A percentile compares a stretch with the other conserved stretches of the same genome.
phyloP scores from a whole-genome alignment of 2,797 vertebrate species.

The Hipposideros larvatus region DNA sequence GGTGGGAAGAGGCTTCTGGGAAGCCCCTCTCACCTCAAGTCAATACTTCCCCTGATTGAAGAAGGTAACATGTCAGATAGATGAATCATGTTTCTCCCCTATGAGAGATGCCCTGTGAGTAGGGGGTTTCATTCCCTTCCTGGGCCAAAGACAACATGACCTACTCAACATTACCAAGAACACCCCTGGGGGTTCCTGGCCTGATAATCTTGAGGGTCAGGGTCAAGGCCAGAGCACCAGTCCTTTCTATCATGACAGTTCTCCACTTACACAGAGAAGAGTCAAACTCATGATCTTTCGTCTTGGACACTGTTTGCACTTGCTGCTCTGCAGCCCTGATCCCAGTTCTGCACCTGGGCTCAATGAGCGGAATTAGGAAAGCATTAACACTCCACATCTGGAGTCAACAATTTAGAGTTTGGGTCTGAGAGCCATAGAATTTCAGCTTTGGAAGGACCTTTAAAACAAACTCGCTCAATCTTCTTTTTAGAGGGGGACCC shows the following conservation, averaged over 20 bases:
- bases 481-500: not conserved
- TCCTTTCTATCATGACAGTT: not conserved
- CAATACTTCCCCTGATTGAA: not conserved
- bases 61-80: not conserved
- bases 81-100: not conserved
- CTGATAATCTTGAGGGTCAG: not conserved
- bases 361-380: not conserved
- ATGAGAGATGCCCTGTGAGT: not conserved
- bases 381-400: not conserved
- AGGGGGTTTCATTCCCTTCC: not conserved
- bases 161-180: not conserved
- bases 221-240: not conserved
- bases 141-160: not conserved
- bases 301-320: rapidly evolving
- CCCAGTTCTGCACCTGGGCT: no score
- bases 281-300: not conserved
- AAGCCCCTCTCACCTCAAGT: not conserved
- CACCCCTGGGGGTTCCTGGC: not conserved
- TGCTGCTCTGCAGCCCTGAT: not conserved
- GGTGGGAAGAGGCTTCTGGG: not conserved
- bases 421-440: not conserved
- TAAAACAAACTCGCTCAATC: not conserved
- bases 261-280: not conserved
- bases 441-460: not conserved
- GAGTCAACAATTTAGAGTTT: not conserved